Evolutionary conservation across 2,797 vertebrate genomes (phyloP).

Genomic region (Tapera naevia): DNA sequence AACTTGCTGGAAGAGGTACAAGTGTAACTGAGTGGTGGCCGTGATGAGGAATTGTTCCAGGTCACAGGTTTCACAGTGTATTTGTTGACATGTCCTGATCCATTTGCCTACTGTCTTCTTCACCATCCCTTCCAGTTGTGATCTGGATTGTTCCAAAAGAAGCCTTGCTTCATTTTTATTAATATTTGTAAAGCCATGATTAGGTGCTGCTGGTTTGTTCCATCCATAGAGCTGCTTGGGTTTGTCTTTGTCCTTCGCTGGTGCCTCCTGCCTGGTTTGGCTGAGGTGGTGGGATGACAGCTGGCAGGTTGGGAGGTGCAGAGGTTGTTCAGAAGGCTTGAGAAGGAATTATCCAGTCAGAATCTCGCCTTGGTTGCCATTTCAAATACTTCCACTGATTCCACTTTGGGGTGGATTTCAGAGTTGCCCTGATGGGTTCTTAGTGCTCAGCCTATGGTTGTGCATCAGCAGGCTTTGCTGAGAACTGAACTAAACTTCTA

Average conservation of each 20-base stretch:
- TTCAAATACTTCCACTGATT: neutral
- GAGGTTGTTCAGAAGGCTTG: neutral
- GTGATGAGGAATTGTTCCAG: neutral
- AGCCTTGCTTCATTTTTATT: neutral
- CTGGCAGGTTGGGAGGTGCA: neutral
- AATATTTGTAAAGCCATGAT: neutral
- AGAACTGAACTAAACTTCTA: neutral
- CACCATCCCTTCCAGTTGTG: neutral
- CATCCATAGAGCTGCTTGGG: neutral
- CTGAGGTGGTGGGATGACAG: fast-evolving
- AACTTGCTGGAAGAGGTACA: neutral
- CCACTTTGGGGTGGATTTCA: neutral
- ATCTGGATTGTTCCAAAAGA: neutral
- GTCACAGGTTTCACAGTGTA: neutral
- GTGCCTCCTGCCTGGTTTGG: neutral
- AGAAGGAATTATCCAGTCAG: neutral
- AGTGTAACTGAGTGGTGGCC: neutral
- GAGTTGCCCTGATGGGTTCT: neutral
- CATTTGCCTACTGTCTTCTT: neutral
- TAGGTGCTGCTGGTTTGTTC: neutral
- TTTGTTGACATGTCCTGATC: neutral
- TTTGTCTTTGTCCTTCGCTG: neutral
- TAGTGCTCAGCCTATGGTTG: fast-evolving
- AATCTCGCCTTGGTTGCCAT: fast-evolving
- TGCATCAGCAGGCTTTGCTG: neutral